Conservation (phyloP, 2,113 vertebrate genomes). For the Sturnira hondurensis region DNA sequence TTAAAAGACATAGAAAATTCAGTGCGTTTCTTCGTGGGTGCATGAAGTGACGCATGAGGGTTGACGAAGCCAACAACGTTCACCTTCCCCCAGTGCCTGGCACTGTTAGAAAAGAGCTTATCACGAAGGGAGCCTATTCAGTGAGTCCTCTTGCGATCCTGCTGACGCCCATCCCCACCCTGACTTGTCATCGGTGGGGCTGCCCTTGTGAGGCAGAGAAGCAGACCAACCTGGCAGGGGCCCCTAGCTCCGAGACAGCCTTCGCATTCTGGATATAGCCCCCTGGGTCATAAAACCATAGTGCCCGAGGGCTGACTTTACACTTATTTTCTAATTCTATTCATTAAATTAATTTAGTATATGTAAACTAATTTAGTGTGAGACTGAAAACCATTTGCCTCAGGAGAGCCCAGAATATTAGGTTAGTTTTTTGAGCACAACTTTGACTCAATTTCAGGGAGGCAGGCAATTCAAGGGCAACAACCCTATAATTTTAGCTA, state of each 20-base stretch:
- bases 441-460: not conserved
- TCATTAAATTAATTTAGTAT: constrained; percentile 57
- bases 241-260: not conserved
- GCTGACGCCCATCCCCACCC: not conserved
- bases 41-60: no score
- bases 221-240: constrained; percentile 12
- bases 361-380: constrained; percentile 58
- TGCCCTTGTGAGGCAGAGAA: constrained; percentile 18
- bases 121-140: not conserved
- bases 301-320: constrained; percentile 57
- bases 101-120: not conserved
- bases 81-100: not conserved
- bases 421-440: not conserved
- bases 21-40: not conserved
- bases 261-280: not conserved
- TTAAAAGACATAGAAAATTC: not conserved
- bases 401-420: constrained; percentile 32
- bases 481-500: not conserved
- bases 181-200: not conserved
- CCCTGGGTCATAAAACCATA: not conserved
- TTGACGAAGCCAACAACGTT: not conserved
- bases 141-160: not conserved
- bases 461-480: constrained; percentile 36
- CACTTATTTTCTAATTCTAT: constrained; percentile 61
- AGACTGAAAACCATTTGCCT: constrained; percentile 46